Evolutionary conservation across 30 jellyfish, hydroid and myxozoan species (phyloP), one percentile per base, ranked within the genome.

Genomic region (Phacellophora camtschatica): DNA sequence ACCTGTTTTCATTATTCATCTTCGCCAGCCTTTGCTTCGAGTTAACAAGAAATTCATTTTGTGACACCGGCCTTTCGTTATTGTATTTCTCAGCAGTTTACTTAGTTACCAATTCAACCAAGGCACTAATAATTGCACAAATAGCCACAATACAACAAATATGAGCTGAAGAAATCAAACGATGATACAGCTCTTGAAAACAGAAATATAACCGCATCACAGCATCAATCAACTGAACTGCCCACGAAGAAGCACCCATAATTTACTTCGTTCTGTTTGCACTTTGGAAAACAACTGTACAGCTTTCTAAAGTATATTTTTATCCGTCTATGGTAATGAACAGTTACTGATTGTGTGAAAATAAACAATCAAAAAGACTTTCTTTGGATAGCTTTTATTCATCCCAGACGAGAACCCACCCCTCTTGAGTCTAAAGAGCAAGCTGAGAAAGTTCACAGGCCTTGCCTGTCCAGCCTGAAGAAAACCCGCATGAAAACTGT

Each of bases 401-500:
- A 4, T 46, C 20, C 61, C 61, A 46, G 3, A 46, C 20, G n/a
- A 23, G 5, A 46, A 11, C 61, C 51, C 19, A 27, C 10, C 16
- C 55, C 84, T 43, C 55, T 71, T 51, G 86, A 56, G 86, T 51
- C 66, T 74, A 73, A 73, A 73, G 86, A 54, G 86, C 86, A 73
- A 51, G 86, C 86, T 51, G 86, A 49, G 86, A 51, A 16, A 29
- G 86, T 23, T 42, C 75, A 28, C 74, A 42, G 90, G 90, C 90
- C 48, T 23, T 28, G 82, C 84, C 84, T 64, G 74, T 64, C 34
- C 49, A 66, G 37, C 50, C 61, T 66, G 50, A 28, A 49, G 80
- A 35, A 6, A 67, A 80, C 91, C 90, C 91, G 91, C 81, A 80
- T 80, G 91, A 80, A 70, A 80, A 80, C 91, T 66, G 70, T 36